Percentiles rank a stretch among this genome's conserved stretches.
phyloP scores from a whole-genome alignment of 2,113 vertebrate genomes.

The Lichenostomus cassidix region DNA sequence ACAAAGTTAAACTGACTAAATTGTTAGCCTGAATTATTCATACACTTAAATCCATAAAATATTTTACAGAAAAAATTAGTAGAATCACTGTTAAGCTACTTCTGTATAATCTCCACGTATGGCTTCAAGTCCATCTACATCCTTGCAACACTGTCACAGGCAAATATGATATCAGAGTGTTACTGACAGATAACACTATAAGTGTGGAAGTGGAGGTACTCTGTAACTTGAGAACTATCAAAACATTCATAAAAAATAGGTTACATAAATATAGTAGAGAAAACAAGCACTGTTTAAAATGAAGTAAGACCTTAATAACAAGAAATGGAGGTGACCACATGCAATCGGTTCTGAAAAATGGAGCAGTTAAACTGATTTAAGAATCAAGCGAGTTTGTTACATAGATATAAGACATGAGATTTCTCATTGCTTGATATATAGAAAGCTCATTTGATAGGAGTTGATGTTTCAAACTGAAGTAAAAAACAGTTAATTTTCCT shows the following conservation, averaged over 20 bases:
- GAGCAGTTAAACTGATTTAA: neutral
- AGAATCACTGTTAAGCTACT: neutral
- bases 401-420: neutral
- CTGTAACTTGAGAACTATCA: neutral
- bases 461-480: neutral
- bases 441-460: neutral
- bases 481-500: neutral
- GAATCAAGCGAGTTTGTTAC: neutral
- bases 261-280: neutral
- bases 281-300: neutral
- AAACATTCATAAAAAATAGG: neutral
- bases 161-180: neutral
- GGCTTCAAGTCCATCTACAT: neutral
- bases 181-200: neutral
- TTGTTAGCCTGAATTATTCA: neutral
- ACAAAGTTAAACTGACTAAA: neutral
- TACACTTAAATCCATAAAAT: neutral
- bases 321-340: neutral
- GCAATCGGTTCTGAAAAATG: neutral
- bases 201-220: neutral
- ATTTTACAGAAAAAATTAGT: neutral
- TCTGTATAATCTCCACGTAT: accelerated
- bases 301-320: neutral
- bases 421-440: neutral
- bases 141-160: neutral